A percentile compares a stretch with the other conserved stretches of the same genome.
These are phyloP conservation scores for Melinaea marsaeus DNA, from an alignment of 2,888 invertebrate species.

Conservation along the genomic window DNA sequence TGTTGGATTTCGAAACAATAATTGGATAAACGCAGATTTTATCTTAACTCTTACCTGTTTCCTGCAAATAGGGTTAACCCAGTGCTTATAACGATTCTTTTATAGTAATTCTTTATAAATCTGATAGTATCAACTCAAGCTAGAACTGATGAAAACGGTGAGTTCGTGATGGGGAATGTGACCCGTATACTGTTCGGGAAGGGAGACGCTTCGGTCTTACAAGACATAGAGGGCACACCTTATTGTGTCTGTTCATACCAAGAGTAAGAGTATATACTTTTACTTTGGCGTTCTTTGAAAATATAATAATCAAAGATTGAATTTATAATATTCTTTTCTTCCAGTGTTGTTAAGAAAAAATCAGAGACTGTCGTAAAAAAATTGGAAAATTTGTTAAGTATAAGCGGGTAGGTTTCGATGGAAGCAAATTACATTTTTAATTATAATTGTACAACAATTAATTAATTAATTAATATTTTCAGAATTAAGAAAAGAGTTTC, in stretches of 20 bases:
- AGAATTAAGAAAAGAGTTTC: constrained; percentile 24
- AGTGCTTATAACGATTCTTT: too few relatives aligned
- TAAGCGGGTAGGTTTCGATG: not conserved
- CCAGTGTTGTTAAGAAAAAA: not conserved
- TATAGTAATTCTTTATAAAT: too few relatives aligned
- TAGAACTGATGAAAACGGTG: constrained; percentile 11
- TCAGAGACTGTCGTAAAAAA: not conserved
- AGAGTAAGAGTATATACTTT: constrained; percentile 10
- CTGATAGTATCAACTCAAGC: constrained; percentile 16
- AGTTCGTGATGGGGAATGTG: constrained; percentile 20
- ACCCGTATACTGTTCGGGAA: constrained; percentile 20
- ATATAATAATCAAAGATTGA: not conserved
- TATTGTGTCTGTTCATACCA: constrained; percentile 16
- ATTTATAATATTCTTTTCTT: not conserved
- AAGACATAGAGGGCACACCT: constrained; percentile 27
- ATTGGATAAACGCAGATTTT: too few relatives aligned
- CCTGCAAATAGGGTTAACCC: too few relatives aligned
- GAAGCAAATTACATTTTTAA: not conserved
- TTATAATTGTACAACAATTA: not conserved
- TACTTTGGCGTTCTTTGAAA: not conserved
- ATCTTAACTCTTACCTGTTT: too few relatives aligned
- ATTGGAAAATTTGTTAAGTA: not conserved
- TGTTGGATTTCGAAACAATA: too few relatives aligned
- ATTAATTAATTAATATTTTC: constrained; percentile 3
- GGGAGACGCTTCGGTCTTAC: constrained; percentile 7